Evolutionary conservation across 30 jellyfish, hydroid and myxozoan genomes (phyloP).

Genomic region (Aurelia coerulea): DNA sequence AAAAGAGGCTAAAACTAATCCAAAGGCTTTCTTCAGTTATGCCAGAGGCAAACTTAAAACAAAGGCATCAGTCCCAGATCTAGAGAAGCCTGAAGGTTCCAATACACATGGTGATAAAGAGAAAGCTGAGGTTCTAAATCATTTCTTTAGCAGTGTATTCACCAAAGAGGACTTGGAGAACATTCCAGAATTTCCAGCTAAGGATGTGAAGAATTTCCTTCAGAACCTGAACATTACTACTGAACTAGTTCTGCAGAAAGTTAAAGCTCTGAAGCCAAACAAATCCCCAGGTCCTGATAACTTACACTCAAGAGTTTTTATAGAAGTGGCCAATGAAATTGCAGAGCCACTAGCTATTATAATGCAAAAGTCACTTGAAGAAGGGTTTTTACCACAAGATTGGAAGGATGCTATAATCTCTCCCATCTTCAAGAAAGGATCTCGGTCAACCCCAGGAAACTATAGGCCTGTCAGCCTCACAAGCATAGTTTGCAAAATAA

Average conservation of each 20-base stretch:
- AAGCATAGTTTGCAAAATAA: constrained; percentile 30
- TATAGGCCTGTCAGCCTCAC: constrained; percentile 54
- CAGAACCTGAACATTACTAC: constrained; percentile 16
- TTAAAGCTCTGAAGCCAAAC: constrained; percentile 30
- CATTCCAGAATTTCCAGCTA: constrained; percentile 33
- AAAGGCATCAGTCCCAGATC: constrained; percentile 27
- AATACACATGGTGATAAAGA: constrained; percentile 7
- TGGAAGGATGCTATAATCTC: constrained; percentile 26
- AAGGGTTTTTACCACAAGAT: constrained; percentile 44
- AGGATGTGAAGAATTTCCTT: background rate
- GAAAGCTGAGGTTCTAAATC: constrained; percentile 39
- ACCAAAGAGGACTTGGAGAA: constrained; percentile 30
- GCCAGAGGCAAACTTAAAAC: constrained; percentile 33
- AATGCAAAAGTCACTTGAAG: constrained; percentile 32
- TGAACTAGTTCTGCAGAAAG: constrained; percentile 11
- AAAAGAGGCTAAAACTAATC: constrained; percentile 39
- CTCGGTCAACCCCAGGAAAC: constrained; percentile 31
- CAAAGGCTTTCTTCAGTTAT: constrained; percentile 41
- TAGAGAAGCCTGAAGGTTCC: too few species aligned
- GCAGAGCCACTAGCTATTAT: constrained; percentile 34
- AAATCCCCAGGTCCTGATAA: too few species aligned
- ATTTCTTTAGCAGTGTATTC: constrained; percentile 3
- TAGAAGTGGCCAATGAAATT: constrained; percentile 27
- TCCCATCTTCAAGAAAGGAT: constrained; percentile 32
- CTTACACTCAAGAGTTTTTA: constrained; percentile 21